phyloP scores from a whole-genome alignment of 2,888 invertebrate species.

The Sicus ferrugineus region DNA sequence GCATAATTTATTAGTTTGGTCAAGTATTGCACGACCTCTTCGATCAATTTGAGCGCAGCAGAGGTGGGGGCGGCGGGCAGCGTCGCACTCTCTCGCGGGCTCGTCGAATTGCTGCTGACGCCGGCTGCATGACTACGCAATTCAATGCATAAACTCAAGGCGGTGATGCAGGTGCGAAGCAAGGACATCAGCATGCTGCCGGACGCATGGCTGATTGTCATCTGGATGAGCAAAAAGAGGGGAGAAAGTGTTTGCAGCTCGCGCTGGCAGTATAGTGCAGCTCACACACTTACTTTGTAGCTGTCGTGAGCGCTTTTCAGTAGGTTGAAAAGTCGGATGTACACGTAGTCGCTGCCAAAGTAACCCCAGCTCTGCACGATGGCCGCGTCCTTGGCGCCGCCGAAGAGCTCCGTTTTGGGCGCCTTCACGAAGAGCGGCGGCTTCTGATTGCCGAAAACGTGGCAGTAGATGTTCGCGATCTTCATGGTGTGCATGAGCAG shows the following conservation, averaged over 20 bases:
- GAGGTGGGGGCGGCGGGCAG: slow-evolving; percentile 32
- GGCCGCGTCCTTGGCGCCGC: slow-evolving; percentile 54
- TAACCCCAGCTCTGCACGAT: slow-evolving; percentile 66
- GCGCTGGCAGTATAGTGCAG: background rate
- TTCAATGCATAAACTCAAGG: slow-evolving; percentile 60
- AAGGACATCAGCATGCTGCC: slow-evolving; percentile 74
- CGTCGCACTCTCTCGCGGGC: slow-evolving; percentile 33
- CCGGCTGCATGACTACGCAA: slow-evolving; percentile 46
- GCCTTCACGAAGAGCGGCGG: slow-evolving; percentile 56
- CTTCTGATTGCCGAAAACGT: slow-evolving; percentile 61
- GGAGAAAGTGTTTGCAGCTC: background rate
- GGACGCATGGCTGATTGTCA: slow-evolving; percentile 78
- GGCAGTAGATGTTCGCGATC: slow-evolving; percentile 63
- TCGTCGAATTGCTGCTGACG: slow-evolving; percentile 13
- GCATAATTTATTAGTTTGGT: slow-evolving; percentile 74
- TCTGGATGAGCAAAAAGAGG: slow-evolving; percentile 65
- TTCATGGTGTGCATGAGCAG: slow-evolving; percentile 61
- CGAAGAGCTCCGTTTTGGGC: slow-evolving; percentile 58
- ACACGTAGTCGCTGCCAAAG: slow-evolving; percentile 78
- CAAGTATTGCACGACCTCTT: slow-evolving; percentile 79
- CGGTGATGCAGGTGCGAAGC: slow-evolving; percentile 59
- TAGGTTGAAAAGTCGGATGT: slow-evolving; percentile 84
- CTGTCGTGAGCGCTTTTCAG: slow-evolving; percentile 84
- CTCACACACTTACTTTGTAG: slow-evolving; percentile 75
- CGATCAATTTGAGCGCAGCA: slow-evolving; percentile 66